Percentiles rank a stretch among this genome's conserved stretches.
These are phyloP conservation scores for Zaprionus ghesquierei DNA, from an alignment of 1,140 invertebrate species.

Conservation along the genomic window DNA sequence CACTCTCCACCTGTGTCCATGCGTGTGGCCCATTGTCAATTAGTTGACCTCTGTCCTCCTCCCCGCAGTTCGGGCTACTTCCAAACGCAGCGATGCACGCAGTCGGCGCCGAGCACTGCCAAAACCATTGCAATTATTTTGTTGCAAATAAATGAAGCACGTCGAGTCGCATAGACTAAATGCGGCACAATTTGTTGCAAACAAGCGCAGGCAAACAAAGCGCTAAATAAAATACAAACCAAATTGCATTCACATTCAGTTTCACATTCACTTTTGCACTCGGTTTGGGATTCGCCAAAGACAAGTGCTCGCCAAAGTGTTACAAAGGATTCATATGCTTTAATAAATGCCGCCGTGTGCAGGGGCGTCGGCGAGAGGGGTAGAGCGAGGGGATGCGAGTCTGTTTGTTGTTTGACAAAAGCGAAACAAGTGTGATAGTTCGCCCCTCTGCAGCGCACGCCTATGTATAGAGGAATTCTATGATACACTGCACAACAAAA, in stretches of 20 bases:
- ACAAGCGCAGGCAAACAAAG: conserved; percentile 3
- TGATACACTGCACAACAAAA: too few species aligned
- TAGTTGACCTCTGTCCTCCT: conserved; percentile 52
- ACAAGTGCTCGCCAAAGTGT: neutral
- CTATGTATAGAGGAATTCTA: too few species aligned
- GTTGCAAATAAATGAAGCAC: conserved; percentile 40
- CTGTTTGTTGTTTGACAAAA: neutral
- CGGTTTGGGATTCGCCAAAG: neutral
- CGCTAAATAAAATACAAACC: neutral
- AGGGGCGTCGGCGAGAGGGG: too few species aligned
- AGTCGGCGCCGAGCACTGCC: conserved; percentile 25
- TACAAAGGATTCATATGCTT: neutral
- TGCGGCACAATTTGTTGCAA: neutral
- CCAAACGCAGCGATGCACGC: conserved; percentile 69
- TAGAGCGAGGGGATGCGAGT: too few species aligned
- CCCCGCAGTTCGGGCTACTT: neutral
- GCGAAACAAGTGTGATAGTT: too few species aligned
- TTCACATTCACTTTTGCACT: too few species aligned
- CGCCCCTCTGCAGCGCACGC: too few species aligned
- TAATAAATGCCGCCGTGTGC: too few species aligned
- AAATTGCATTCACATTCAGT: neutral
- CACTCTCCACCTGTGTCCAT: conserved; percentile 19
- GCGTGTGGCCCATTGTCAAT: conserved; percentile 72
- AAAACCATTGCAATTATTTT: conserved; percentile 69
- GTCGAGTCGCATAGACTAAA: conserved; percentile 30